phyloP scores from a whole-genome alignment of 2,888 invertebrate species.

The Caenorhabditis uteleia region DNA sequence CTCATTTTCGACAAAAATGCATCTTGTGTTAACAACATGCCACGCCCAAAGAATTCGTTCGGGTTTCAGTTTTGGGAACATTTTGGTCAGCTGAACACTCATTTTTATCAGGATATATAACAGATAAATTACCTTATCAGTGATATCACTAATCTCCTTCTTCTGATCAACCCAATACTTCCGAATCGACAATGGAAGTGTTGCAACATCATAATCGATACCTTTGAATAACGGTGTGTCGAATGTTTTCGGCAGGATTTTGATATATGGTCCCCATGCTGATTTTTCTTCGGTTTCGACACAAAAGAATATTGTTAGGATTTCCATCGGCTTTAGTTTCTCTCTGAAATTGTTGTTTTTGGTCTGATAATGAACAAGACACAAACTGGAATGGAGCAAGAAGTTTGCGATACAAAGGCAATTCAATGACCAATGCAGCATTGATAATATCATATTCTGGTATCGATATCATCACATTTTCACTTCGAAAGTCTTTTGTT shows the following conservation, averaged over 20 bases:
- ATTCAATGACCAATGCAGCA: slow-evolving; percentile 46
- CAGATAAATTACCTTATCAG: slow-evolving; percentile 16
- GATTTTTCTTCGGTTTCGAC: slow-evolving; percentile 47
- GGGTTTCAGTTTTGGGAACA: slow-evolving; percentile 25
- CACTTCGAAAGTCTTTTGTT: slow-evolving; percentile 23
- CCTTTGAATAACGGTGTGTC: slow-evolving; percentile 37
- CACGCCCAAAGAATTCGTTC: slow-evolving; percentile 63
- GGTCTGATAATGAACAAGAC: not conserved
- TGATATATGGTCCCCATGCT: slow-evolving; percentile 58
- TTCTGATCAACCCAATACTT: slow-evolving; percentile 51
- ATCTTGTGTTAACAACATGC: slow-evolving; percentile 68
- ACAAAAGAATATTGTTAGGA: slow-evolving; percentile 59
- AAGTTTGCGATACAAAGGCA: slow-evolving; percentile 49
- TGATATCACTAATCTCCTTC: slow-evolving; percentile 34
- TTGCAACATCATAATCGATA: slow-evolving; percentile 24
- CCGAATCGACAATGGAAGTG: slow-evolving; percentile 41
- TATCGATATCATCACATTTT: slow-evolving; percentile 36
- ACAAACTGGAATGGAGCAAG: slow-evolving; percentile 8
- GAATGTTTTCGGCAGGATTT: slow-evolving; percentile 51
- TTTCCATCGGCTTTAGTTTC: slow-evolving; percentile 53
- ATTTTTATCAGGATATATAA: not conserved
- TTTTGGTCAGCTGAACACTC: slow-evolving; percentile 24
- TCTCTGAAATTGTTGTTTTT: slow-evolving; percentile 23
- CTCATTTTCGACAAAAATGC: slow-evolving; percentile 49
- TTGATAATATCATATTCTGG: slow-evolving; percentile 46